These are phyloP conservation scores for Camptogramma bilineatum DNA, from an alignment of 2,888 invertebrate genomes.

Conservation along the genomic window DNA sequence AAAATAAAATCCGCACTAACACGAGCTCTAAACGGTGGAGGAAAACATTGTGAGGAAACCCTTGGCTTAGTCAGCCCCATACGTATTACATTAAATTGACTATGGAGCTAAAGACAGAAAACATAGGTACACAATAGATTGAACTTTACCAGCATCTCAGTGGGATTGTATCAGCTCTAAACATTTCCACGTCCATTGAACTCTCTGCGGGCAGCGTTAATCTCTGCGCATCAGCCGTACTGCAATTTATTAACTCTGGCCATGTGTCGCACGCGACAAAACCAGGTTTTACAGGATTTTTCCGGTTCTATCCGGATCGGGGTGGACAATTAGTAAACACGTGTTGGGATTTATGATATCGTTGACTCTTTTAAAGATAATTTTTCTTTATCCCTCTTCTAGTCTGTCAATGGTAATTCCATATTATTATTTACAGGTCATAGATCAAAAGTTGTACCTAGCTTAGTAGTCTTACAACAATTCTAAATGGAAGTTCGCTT, in stretches of 20 bases:
- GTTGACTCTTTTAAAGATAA: neutral
- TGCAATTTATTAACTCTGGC: constrained; percentile 46
- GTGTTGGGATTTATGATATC: constrained; percentile 12
- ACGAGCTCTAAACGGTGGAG: no score
- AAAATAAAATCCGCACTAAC: no score
- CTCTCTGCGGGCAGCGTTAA: constrained; percentile 42
- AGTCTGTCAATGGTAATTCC: neutral
- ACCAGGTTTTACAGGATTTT: constrained; percentile 38
- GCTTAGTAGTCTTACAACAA: no score
- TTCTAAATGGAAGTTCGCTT: no score
- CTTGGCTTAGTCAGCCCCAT: no score
- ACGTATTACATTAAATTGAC: no score
- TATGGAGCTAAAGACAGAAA: no score
- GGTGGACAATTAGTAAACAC: constrained; percentile 23
- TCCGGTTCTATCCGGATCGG: constrained; percentile 37
- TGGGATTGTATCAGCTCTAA: constrained; percentile 41
- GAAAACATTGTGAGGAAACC: no score
- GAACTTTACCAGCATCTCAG: neutral
- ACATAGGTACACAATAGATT: no score
- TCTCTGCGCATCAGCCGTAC: constrained; percentile 46
- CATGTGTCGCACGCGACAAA: constrained; percentile 48
- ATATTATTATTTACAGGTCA: no score
- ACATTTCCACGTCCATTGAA: constrained; percentile 45
- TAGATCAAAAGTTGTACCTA: no score
- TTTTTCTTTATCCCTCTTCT: neutral